Conservation (phyloP, 2,113 vertebrate species). For the Thamnophis sirtalis region DNA sequence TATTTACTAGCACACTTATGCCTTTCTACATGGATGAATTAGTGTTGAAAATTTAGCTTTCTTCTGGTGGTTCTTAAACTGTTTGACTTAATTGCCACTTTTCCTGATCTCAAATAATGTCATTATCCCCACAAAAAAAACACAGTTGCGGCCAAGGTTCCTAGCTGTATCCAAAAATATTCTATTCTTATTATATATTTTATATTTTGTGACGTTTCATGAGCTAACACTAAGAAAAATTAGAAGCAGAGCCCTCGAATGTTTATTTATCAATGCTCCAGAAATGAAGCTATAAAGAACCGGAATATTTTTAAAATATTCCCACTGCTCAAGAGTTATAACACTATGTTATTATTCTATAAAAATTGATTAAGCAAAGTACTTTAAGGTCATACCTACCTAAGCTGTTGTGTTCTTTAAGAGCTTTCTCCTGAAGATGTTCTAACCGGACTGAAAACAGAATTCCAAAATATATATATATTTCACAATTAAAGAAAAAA, state of each 20-base stretch:
- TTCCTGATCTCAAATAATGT: background rate
- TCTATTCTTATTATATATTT: background rate
- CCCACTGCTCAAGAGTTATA: background rate
- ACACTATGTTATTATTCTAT: background rate
- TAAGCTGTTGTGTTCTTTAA: constrained; percentile 95
- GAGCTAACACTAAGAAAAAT: background rate
- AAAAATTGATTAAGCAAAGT: constrained; percentile 58
- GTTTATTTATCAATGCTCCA: background rate
- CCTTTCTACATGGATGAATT: background rate
- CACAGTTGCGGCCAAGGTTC: background rate
- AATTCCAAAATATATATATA: constrained; percentile 81
- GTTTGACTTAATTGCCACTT: background rate
- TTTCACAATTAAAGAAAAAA: constrained; percentile 72
- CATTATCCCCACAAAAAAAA: background rate
- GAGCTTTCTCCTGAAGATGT: constrained; percentile 96
- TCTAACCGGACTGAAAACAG: constrained; percentile 96
- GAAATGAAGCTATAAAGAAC: background rate
- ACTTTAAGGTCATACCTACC: constrained; percentile 79
- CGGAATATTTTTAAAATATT: background rate
- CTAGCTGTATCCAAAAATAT: background rate
- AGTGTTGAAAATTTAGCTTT: background rate
- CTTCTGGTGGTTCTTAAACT: background rate
- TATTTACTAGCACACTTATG: background rate
- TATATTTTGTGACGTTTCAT: background rate
- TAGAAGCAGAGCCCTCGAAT: constrained; percentile 62